Evolutionary conservation across 2,113 vertebrate genomes (phyloP).

Genomic region (Rhombomys opimus): DNA sequence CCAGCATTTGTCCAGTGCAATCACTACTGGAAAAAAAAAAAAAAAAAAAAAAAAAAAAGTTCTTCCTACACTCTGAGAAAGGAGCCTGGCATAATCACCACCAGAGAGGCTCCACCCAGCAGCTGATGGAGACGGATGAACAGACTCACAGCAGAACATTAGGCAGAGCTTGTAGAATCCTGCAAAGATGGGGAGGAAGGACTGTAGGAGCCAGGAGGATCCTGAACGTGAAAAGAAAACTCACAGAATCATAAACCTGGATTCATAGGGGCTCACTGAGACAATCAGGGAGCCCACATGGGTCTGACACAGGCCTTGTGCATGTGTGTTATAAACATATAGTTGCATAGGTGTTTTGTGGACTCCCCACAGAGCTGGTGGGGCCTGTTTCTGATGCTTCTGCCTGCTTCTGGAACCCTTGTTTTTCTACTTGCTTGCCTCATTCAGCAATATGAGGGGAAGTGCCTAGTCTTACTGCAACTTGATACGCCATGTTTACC

Average conservation of each 20-base stretch:
- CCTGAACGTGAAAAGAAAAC: not conserved
- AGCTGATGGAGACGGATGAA: no score
- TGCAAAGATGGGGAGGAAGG: not conserved
- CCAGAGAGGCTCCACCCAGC: not conserved
- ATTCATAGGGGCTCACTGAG: no score
- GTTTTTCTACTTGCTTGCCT: not conserved
- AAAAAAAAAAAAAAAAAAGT: no score
- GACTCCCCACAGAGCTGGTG: not conserved
- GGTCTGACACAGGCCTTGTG: not conserved
- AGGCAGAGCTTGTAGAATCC: no score
- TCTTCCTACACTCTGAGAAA: not conserved
- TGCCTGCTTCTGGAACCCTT: not conserved
- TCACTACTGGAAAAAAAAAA: no score
- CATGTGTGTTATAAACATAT: not conserved
- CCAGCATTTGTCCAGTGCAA: not conserved
- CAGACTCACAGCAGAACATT: not conserved
- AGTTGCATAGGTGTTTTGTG: not conserved
- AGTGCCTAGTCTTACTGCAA: not conserved
- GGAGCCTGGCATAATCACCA: not conserved
- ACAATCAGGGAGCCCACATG: not conserved
- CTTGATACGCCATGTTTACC: not conserved
- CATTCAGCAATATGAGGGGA: not conserved
- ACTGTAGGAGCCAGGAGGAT: not conserved
- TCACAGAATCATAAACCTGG: not conserved
- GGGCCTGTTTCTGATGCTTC: not conserved